These are phyloP conservation scores for Batillaria attramentaria DNA, from an alignment of 1,140 invertebrate genomes.

Conservation along the genomic window DNA sequence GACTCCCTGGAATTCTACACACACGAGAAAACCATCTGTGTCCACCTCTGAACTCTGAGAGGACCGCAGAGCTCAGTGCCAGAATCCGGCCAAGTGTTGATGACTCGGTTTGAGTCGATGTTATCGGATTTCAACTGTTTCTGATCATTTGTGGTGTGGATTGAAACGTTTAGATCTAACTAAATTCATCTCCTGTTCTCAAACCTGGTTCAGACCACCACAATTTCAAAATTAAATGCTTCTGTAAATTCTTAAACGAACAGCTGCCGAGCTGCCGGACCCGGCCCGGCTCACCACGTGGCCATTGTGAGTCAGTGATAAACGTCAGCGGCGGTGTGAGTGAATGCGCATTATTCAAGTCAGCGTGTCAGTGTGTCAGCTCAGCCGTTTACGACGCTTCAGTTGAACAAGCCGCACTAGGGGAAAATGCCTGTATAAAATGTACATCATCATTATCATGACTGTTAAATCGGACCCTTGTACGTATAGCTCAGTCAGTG, in stretches of 20 bases:
- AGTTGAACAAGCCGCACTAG: no score
- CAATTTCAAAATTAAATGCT: not conserved
- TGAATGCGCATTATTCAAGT: no score
- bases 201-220: not conserved
- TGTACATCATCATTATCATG: no score
- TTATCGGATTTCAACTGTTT: not conserved
- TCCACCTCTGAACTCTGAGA: conserved; percentile 57
- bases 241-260: not conserved
- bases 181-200: not conserved
- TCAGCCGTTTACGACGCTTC: no score
- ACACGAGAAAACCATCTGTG: conserved; percentile 76
- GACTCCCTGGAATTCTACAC: conserved; percentile 78
- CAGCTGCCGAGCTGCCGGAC: not conserved
- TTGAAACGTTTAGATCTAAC: not conserved
- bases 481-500: no score
- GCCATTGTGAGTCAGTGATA: no score
- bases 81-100: conserved; percentile 13
- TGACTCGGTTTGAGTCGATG: not conserved
- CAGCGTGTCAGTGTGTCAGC: no score
- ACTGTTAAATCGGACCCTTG: no score
- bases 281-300: no score
- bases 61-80: not conserved
- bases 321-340: no score
- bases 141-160: not conserved
- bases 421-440: no score